phyloP scores from a whole-genome alignment of 2,888 invertebrate genomes.

The Spatulosminthurus flaviceps region DNA sequence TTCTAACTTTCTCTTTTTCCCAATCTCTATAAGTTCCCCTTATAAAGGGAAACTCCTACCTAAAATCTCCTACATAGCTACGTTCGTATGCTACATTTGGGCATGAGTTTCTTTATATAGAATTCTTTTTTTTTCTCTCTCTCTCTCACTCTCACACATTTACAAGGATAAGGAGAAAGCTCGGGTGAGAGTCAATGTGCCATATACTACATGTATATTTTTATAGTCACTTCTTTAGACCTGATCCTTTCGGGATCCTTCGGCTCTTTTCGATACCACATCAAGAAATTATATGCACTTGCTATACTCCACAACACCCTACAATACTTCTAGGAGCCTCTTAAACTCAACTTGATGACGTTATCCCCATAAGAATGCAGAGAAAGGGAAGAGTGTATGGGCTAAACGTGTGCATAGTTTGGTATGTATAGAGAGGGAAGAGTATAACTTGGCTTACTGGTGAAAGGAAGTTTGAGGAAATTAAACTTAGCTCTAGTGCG shows the following conservation, averaged over 20 bases:
- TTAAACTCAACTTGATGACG: not conserved
- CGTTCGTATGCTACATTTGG: too few relatives aligned
- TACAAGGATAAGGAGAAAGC: too few relatives aligned
- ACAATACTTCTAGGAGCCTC: not conserved
- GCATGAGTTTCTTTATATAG: too few relatives aligned
- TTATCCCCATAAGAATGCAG: too few relatives aligned
- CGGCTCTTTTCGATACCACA: conserved; percentile 21
- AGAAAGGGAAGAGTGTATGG: not conserved
- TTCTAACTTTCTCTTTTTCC: too few relatives aligned
- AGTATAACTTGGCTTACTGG: not conserved
- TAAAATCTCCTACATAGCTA: too few relatives aligned
- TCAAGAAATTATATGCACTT: conserved; percentile 25
- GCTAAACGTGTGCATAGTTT: not conserved
- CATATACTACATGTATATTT: not conserved
- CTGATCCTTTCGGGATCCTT: not conserved
- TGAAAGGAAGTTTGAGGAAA: not conserved
- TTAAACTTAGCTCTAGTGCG: conserved; percentile 3
- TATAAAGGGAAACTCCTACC: too few relatives aligned
- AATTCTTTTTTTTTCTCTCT: too few relatives aligned
- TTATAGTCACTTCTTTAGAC: not conserved
- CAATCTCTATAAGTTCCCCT: too few relatives aligned
- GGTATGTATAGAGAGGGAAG: too few relatives aligned
- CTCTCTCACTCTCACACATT: too few relatives aligned
- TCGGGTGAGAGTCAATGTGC: not conserved
- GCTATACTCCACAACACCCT: not conserved